These are phyloP conservation scores for Ruditapes philippinarum DNA, from an alignment of 1,140 invertebrate species.

Conservation along the genomic window DNA sequence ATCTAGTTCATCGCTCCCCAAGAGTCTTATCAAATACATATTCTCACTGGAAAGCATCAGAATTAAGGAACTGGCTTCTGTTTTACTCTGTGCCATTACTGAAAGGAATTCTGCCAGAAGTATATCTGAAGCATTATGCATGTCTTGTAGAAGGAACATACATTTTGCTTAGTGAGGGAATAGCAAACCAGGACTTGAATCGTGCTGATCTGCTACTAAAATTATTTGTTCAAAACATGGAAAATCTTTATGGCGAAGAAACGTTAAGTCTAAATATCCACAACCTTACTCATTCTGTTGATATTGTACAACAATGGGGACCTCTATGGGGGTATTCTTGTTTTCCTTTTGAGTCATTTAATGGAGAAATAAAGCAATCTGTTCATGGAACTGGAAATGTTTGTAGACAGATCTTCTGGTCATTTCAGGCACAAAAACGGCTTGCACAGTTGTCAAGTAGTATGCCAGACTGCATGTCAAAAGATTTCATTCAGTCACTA, in stretches of 20 bases:
- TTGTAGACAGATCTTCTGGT: constrained; percentile 60
- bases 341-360: constrained; percentile 66
- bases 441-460: constrained; percentile 8
- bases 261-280: too few species aligned
- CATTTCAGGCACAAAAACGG: constrained; percentile 17
- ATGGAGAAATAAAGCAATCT: constrained; percentile 64
- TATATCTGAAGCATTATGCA: constrained; percentile 52
- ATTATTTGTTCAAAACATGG: constrained; percentile 33
- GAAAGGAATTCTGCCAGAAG: constrained; percentile 35
- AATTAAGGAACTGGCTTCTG: constrained; percentile 61
- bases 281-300: too few species aligned
- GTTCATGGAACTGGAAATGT: constrained; percentile 62
- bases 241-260: too few species aligned
- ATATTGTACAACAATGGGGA: constrained; percentile 32
- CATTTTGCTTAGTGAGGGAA: constrained; percentile 63
- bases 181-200: background rate
- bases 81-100: constrained; percentile 65
- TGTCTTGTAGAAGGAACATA: constrained; percentile 63
- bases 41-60: constrained; percentile 55
- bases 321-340: constrained; percentile 59
- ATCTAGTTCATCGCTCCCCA: constrained; percentile 53
- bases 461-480: background rate
- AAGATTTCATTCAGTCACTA: constrained; percentile 2
- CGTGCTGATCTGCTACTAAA: constrained; percentile 41
- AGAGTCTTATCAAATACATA: constrained; percentile 58